Evolutionary conservation across 2,888 invertebrate species (phyloP).

Genomic region (Gandaritis pyraliata): DNA sequence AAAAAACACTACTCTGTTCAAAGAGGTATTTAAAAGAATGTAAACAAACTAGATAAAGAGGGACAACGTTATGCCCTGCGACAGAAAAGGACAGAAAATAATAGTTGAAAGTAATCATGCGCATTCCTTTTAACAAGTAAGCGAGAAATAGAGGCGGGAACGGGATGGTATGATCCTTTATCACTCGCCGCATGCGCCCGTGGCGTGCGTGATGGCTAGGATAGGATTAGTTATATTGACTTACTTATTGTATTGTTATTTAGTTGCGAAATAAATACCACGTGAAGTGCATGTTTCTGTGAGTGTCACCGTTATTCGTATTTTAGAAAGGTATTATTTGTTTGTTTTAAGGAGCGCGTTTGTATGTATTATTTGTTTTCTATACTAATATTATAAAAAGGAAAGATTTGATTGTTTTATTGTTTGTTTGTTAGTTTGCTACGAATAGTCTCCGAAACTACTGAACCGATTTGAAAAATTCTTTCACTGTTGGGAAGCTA

Average conservation of each 20-base stretch:
- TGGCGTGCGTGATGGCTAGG: not conserved
- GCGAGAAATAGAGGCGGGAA: slow-evolving; percentile 8
- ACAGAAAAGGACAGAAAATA: slow-evolving; percentile 9
- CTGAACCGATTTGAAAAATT: too few relatives aligned
- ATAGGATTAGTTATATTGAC: slow-evolving; percentile 2
- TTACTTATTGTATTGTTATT: not conserved
- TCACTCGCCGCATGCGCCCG: not conserved
- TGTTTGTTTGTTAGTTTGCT: too few relatives aligned
- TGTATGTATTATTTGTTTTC: slow-evolving; percentile 7
- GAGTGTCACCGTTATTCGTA: slow-evolving; percentile 15
- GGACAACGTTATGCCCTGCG: not conserved
- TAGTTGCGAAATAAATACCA: slow-evolving; percentile 11
- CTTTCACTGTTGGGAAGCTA: too few relatives aligned
- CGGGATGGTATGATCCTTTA: not conserved
- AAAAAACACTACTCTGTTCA: slow-evolving; percentile 1
- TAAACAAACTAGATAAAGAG: not conserved
- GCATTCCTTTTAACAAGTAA: not conserved
- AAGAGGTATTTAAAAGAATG: not conserved
- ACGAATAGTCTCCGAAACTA: too few relatives aligned
- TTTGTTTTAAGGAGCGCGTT: slow-evolving; percentile 14
- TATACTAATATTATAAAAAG: too few relatives aligned
- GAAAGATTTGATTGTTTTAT: too few relatives aligned
- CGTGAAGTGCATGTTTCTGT: slow-evolving; percentile 13
- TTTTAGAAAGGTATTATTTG: slow-evolving; percentile 14
- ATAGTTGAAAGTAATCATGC: slow-evolving; percentile 1